Evolutionary conservation across 2,797 vertebrate species (phyloP).

Genomic region (Sebastes iracundus): DNA sequence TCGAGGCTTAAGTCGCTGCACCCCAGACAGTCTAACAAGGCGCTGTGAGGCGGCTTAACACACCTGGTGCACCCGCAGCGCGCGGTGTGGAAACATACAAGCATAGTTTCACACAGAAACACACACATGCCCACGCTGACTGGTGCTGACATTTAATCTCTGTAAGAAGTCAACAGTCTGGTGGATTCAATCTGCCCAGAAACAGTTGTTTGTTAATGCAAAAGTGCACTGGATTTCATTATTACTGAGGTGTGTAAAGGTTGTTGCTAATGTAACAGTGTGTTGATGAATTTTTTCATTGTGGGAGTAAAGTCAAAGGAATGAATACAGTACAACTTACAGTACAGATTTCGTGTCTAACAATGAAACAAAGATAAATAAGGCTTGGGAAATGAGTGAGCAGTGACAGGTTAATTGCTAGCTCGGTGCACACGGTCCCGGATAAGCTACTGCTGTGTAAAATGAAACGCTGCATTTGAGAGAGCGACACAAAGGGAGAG

Average conservation of each 20-base stretch:
- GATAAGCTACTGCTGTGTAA: constrained; percentile 5
- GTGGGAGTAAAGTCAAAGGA: neutral
- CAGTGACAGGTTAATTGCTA: constrained; percentile 8
- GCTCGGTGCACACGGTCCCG: neutral
- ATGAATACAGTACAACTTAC: neutral
- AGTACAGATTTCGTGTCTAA: neutral
- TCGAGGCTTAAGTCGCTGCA: constrained; percentile 64
- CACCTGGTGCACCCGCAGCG: constrained; percentile 54
- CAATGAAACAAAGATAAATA: neutral
- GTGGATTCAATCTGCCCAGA: constrained; percentile 17
- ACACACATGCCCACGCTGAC: neutral
- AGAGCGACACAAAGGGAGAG: constrained; percentile 11
- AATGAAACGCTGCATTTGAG: constrained; percentile 34
- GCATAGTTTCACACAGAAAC: constrained; percentile 10
- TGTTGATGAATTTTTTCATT: constrained; percentile 23
- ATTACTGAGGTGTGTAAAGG: constrained; percentile 13
- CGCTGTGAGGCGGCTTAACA: constrained; percentile 64
- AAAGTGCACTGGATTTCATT: constrained; percentile 29
- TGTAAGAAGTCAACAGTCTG: constrained; percentile 24
- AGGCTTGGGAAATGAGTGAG: neutral
- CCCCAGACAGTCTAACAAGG: constrained; percentile 75
- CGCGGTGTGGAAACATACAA: constrained; percentile 32
- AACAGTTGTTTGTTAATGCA: constrained; percentile 21
- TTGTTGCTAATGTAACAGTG: constrained; percentile 1
- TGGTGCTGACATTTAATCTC: constrained; percentile 2